Conservation (phyloP, 1,140 invertebrate species). For the Homarus americanus region DNA sequence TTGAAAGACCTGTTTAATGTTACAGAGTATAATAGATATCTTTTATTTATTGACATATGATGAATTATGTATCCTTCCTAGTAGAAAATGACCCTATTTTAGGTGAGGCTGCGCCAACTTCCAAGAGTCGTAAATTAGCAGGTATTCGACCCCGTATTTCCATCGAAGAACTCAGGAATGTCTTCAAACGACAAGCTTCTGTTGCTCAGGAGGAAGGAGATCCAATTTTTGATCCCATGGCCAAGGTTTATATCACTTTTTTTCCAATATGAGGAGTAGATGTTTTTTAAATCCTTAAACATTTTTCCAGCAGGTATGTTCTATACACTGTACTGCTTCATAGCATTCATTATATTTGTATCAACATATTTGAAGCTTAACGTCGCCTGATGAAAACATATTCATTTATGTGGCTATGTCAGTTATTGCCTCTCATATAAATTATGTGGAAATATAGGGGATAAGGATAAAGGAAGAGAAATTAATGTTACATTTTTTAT, state of each 20-base stretch:
- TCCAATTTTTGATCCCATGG: conserved; percentile 59
- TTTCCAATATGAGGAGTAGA: too few relatives aligned
- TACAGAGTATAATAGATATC: not conserved
- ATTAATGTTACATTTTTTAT: not conserved
- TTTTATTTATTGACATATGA: not conserved
- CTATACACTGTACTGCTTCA: too few relatives aligned
- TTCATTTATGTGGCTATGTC: too few relatives aligned
- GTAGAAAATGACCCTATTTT: not conserved
- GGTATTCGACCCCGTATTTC: conserved; percentile 58
- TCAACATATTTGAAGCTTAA: too few relatives aligned
- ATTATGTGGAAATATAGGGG: not conserved
- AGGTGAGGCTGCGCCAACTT: not conserved
- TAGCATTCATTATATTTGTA: too few relatives aligned
- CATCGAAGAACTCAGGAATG: conserved; percentile 58
- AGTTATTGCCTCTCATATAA: not conserved
- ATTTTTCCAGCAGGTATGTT: too few relatives aligned
- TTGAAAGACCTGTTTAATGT: too few relatives aligned
- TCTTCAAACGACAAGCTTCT: conserved; percentile 44
- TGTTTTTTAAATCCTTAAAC: too few relatives aligned
- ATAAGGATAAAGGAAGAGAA: too few relatives aligned
- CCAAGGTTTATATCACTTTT: conserved; percentile 30
- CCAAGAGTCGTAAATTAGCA: conserved; percentile 23
- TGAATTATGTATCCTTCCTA: not conserved
- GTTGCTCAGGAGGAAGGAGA: conserved; percentile 31
- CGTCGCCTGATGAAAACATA: too few relatives aligned